A percentile compares a stretch with the other conserved stretches of the same genome.
phyloP scores from a whole-genome alignment of 2,888 invertebrate genomes.

The Trisateles emortualis region DNA sequence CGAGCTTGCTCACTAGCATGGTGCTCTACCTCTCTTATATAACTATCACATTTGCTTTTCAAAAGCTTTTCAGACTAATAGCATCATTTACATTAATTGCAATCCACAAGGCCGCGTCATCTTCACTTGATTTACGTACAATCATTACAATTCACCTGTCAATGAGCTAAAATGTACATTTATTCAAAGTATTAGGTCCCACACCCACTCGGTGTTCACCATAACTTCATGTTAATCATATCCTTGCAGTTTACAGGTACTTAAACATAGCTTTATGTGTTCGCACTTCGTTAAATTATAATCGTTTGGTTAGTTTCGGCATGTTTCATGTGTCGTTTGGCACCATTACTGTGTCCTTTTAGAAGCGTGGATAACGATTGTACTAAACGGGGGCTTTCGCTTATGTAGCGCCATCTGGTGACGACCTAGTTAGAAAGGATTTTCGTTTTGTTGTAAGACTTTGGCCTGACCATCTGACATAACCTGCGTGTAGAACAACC shows the following conservation, averaged over 20 bases:
- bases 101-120: constrained; percentile 3
- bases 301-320: background rate
- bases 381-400: background rate
- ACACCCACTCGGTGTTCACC: constrained; percentile 36
- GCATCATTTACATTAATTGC: background rate
- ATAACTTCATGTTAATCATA: constrained; percentile 40
- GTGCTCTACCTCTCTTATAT: too few species aligned
- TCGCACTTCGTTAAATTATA: constrained; percentile 19
- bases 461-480: too few species aligned
- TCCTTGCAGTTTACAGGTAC: constrained; percentile 22
- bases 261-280: constrained; percentile 20
- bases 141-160: constrained; percentile 30
- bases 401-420: background rate
- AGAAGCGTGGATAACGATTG: background rate
- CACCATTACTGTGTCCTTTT: background rate
- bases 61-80: background rate
- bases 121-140: constrained; percentile 14
- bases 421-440: background rate
- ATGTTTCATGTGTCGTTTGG: background rate
- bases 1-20: too few species aligned
- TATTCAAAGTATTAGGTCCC: constrained; percentile 30
- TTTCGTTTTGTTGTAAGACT: background rate
- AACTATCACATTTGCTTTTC: background rate
- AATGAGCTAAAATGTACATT: constrained; percentile 30
- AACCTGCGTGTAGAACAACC: too few species aligned